phyloP scores from a whole-genome alignment of 2,113 vertebrate genomes.

The Piprites chloris region DNA sequence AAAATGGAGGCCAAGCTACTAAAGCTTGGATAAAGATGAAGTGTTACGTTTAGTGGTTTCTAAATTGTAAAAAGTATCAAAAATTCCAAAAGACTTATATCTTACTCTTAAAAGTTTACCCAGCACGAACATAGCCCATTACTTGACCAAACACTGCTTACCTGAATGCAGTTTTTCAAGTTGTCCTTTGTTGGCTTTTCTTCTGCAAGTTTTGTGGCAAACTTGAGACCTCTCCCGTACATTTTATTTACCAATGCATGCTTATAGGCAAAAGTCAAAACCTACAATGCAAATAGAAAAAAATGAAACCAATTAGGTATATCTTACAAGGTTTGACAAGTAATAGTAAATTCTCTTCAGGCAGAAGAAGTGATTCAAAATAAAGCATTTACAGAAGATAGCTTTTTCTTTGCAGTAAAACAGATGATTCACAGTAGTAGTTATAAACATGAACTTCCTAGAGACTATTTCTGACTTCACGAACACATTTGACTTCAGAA shows the following conservation, averaged over 20 bases:
- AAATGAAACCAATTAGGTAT: neutral
- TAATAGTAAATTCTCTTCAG: neutral
- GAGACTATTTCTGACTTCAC: neutral
- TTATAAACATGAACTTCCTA: neutral
- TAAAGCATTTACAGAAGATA: neutral
- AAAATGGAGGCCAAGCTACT: neutral
- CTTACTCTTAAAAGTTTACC: neutral
- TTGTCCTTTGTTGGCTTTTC: conserved; percentile 97
- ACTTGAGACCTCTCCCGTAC: conserved; percentile 93
- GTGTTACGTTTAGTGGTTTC: neutral
- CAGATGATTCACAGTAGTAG: neutral
- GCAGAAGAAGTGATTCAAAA: neutral
- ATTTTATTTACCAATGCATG: conserved; percentile 94
- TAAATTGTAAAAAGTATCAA: neutral
- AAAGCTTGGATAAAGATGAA: neutral
- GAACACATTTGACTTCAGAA: neutral
- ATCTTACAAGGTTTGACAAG: neutral
- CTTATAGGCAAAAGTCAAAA: conserved; percentile 95
- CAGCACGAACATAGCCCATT: neutral
- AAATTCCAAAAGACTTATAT: neutral
- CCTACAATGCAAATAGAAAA: conserved; percentile 68
- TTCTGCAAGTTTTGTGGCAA: conserved; percentile 91
- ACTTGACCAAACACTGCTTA: conserved; percentile 48
- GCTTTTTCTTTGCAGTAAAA: neutral
- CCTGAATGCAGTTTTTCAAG: conserved; percentile 96